Evolutionary conservation across 2,113 vertebrate species (phyloP).

Genomic region (Turdus rufiventris): DNA sequence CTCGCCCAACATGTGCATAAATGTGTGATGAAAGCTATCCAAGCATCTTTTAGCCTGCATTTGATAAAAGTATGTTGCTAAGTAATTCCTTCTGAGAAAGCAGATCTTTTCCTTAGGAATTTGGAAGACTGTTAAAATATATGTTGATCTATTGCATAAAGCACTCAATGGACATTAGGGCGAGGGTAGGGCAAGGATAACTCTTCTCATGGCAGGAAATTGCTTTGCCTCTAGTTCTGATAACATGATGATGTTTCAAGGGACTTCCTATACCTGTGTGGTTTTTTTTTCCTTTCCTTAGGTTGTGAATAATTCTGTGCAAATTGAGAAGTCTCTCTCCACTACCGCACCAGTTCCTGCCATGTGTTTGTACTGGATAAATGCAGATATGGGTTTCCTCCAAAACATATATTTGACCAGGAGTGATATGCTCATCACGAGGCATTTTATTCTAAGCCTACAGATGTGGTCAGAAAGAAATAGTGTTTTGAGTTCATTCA

Average conservation of each 20-base stretch:
- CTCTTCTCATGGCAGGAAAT: neutral
- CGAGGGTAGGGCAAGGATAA: neutral
- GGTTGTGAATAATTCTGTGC: neutral
- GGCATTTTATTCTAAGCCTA: neutral
- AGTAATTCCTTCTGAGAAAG: neutral
- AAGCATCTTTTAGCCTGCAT: neutral
- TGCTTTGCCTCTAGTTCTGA: neutral
- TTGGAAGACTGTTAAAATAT: neutral
- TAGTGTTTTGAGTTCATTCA: neutral
- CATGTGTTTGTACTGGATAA: neutral
- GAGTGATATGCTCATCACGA: neutral
- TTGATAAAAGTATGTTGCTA: neutral
- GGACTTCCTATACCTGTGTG: neutral
- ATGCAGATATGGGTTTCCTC: neutral
- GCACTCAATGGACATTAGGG: neutral
- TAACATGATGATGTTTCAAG: neutral
- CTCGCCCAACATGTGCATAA: neutral
- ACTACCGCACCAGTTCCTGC: neutral
- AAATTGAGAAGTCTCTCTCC: neutral
- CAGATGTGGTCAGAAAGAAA: neutral
- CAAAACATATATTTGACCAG: neutral
- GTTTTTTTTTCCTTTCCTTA: neutral
- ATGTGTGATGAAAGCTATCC: neutral
- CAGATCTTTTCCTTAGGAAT: neutral
- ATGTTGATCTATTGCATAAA: neutral